Evolutionary conservation across 1,140 invertebrate genomes (phyloP).

Genomic region (Galendromus occidentalis): DNA sequence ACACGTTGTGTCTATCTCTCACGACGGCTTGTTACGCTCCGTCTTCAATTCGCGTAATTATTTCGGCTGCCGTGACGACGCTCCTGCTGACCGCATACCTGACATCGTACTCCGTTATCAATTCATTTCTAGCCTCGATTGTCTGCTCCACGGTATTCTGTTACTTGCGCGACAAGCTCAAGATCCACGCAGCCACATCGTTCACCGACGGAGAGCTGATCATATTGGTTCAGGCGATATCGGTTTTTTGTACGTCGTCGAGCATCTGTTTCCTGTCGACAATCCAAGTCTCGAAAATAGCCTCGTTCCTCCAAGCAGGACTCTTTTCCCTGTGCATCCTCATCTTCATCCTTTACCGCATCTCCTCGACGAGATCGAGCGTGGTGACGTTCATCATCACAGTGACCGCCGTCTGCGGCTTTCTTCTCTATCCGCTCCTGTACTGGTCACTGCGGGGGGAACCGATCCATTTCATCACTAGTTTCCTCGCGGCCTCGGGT

Average conservation of each 20-base stretch:
- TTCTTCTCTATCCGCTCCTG: background rate
- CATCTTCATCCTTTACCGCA: background rate
- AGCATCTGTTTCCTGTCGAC: background rate
- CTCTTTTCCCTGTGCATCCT: background rate
- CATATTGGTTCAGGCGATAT: background rate
- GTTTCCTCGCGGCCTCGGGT: background rate
- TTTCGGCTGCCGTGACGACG: background rate
- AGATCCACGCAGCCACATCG: background rate
- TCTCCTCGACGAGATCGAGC: background rate
- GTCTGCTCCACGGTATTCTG: constrained; percentile 3
- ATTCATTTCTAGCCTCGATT: background rate
- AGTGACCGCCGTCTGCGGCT: background rate
- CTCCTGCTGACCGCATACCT: background rate
- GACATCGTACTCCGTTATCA: constrained; percentile 5
- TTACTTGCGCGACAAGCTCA: background rate
- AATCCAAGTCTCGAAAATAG: background rate
- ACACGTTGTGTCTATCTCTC: background rate
- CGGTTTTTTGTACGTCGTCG: background rate
- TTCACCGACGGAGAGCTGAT: constrained; percentile 5
- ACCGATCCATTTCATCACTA: background rate
- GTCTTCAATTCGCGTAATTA: background rate
- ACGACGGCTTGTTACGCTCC: background rate
- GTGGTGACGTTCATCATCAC: background rate
- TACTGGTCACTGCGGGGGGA: background rate
- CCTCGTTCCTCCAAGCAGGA: background rate